Evolutionary conservation across 2,888 invertebrate genomes (phyloP).

Genomic region (Exocentrus adspersus): DNA sequence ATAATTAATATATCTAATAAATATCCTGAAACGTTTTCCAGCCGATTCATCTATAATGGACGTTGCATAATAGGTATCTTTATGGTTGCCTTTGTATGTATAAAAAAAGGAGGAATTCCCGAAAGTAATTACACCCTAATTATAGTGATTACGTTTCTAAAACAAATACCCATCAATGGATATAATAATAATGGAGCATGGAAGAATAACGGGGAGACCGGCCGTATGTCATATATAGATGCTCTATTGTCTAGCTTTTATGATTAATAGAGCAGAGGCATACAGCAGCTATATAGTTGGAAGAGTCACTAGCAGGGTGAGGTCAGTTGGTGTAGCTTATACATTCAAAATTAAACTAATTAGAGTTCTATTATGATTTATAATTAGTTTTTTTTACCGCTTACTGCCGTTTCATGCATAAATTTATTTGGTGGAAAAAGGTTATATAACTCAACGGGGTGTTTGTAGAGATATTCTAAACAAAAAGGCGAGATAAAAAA

Average conservation of each 20-base stretch:
- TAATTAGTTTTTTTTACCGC: constrained; percentile 22
- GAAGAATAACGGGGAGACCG: constrained; percentile 10
- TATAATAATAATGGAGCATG: constrained; percentile 20
- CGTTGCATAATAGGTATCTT: too few relatives aligned
- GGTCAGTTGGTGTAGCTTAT: constrained; percentile 13
- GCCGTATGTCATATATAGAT: constrained; percentile 15
- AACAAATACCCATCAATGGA: constrained; percentile 25
- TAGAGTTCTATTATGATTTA: constrained; percentile 21
- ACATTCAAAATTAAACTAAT: constrained; percentile 19
- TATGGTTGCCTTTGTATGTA: neutral
- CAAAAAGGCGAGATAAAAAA: neutral
- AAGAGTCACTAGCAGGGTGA: constrained; percentile 13
- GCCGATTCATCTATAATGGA: too few relatives aligned
- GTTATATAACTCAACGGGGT: constrained; percentile 15
- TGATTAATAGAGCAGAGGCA: constrained; percentile 20
- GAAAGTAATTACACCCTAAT: constrained; percentile 25
- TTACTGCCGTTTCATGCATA: constrained; percentile 17
- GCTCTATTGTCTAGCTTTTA: constrained; percentile 19
- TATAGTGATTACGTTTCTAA: constrained; percentile 21
- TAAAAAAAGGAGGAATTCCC: constrained; percentile 5
- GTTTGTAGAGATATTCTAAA: constrained; percentile 4
- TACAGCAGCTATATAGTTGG: neutral
- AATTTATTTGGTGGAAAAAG: constrained; percentile 5
- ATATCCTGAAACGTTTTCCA: too few relatives aligned
- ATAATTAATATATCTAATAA: too few relatives aligned